Base-by-base conservation (phyloP, 2,113 vertebrate genomes). In the Apteryx owenii region DNA sequence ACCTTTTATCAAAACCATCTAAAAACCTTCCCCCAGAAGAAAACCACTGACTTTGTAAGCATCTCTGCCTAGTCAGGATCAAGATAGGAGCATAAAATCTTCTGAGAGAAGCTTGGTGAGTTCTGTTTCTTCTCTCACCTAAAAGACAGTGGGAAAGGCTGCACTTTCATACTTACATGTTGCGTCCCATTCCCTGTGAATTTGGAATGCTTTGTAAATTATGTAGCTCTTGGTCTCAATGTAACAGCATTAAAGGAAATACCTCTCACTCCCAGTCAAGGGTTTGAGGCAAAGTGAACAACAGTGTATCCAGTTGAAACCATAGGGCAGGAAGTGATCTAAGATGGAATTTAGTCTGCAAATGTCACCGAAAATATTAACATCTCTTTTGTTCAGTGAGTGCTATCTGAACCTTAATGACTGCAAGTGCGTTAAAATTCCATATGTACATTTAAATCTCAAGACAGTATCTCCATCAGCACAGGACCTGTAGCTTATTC, bases 161-260 rank as follows among this genome's bases (percentile, higher is more conserved):
- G 36, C 21, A 40, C 77, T 88, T 94, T 85, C 36, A 73, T 60
- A 40, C 26, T 42, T 91, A 31, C 38, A 9, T 25, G 83, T 40
- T 1, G 0, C 28, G 88, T 64, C 69, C 20, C 8, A 10, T 81
- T 77, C 33, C 46, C 50, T 46, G 46, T 28, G 28, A 85, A 75
- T 46, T 46, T 90, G 69, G 51, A 89, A 86, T 36, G 66, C 48
- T 86, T 90, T 64, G 71, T 42, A 88, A 83, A 40, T 66, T 17
- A 90, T 1, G 1, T 51, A 62, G 53, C 12, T 60, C 54, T 86
- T 88, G 73, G 36, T 86, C 65, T 90, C 50, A 69, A 0, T 54
- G 46, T 81, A 90, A 64, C 18, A 77, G 26, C 28, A n/a, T 78
- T 93, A 92, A 80, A 94, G 73, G 51, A 96, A 94, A 79, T 93